Percentiles rank a stretch among this genome's conserved stretches.
Evolutionary conservation across 1,140 invertebrate genomes (phyloP).

Genomic region (Diprion similis): DNA sequence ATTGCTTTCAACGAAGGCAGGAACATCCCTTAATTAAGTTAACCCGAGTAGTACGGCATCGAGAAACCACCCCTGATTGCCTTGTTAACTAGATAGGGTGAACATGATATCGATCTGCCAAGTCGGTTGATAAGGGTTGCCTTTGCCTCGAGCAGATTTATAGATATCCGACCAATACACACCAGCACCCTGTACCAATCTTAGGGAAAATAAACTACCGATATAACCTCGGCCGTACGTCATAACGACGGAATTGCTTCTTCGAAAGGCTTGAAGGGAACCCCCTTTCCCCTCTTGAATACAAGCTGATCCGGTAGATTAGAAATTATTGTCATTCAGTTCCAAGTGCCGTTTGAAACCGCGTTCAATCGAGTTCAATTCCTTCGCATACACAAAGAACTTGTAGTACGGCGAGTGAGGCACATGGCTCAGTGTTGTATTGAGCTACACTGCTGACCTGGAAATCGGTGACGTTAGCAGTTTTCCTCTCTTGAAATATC

Average conservation of each 20-base stretch:
- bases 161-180: slow-evolving; percentile 19
- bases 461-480: slow-evolving; percentile 9
- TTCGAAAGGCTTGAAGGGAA: background rate
- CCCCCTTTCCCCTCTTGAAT: background rate
- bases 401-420: slow-evolving; percentile 10
- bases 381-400: background rate
- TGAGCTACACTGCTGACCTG: background rate
- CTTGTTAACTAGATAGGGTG: slow-evolving; percentile 54
- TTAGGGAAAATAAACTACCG: slow-evolving; percentile 7
- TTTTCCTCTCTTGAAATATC: slow-evolving; percentile 7
- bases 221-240: background rate
- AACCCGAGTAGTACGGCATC: slow-evolving; percentile 46
- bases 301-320: background rate
- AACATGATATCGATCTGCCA: slow-evolving; percentile 51
- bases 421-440: slow-evolving; percentile 16
- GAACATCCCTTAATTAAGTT: slow-evolving; percentile 58
- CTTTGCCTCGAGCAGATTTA: slow-evolving; percentile 44
- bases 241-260: slow-evolving; percentile 7
- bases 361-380: slow-evolving; percentile 8
- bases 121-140: slow-evolving; percentile 48
- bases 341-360: background rate
- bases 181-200: background rate
- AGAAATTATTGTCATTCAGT: background rate
- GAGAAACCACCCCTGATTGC: slow-evolving; percentile 56
- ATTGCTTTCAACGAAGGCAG: slow-evolving; percentile 46